Evolutionary conservation across 1,140 invertebrate genomes (phyloP), one percentile per base, ranked within the genome.

Genomic region (Proales similis): DNA sequence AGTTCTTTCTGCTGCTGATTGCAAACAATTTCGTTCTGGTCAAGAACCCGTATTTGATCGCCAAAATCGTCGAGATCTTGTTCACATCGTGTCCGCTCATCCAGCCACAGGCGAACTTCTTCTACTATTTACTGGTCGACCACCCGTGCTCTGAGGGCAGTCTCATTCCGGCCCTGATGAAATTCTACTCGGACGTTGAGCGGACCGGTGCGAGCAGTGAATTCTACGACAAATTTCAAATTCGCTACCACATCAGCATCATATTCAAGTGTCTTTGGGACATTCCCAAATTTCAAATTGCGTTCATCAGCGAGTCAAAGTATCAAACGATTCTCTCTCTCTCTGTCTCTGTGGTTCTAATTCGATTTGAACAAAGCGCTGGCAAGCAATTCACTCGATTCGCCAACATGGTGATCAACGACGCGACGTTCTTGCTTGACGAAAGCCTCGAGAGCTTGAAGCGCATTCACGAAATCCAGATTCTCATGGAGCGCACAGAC

Each of bases 221-320:
- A 75, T 98, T 97, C 77, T 98, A 96, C 71, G 93, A 97, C 76
- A 98, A 97, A 78, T 98, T 97, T 74, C 90, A 90, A 9, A 96
- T 97, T 70, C 83, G 90, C 65, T 95, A 95, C 78, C 89, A 94
- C 70, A 94, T 97, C 70, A 94, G 90, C 75, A 83, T 95, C 68
- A 91, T 97, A 69, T 82, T 97, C 45, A 93, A 95, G 66, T 71
- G 69, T 27, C 70, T 83, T 64, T 82, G 80, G 80, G 69, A 68
- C 14, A 73, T 73, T 45, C 70, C 71, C 26, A 57, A 71, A 22
- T 80, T 81, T 68, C 76, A 77, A 65, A 66, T 67, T 17, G 75
- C 70, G 60, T 69, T 82, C 63, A 79, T 82, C 20, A 68, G 77
- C 47, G 75, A 79, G 65, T 80, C 81, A 4, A 73, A 70, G 79